These are phyloP conservation scores for Marmota flaviventris DNA, from an alignment of 2,113 vertebrate species.

Conservation along the genomic window DNA sequence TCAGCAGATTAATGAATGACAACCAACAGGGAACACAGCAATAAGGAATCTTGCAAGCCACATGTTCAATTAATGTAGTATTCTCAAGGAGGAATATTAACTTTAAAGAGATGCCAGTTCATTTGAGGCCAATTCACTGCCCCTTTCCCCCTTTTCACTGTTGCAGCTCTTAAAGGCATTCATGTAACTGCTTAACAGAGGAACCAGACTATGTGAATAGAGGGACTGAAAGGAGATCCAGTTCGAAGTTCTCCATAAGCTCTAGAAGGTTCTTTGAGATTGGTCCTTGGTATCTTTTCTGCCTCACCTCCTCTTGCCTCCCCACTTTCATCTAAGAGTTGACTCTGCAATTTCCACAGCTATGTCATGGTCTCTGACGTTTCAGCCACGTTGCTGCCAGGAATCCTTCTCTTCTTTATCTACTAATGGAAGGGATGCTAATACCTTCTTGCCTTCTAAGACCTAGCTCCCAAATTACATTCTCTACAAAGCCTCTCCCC, in stretches of 20 bases:
- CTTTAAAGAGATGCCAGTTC: constrained; percentile 68
- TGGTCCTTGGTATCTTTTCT: neutral
- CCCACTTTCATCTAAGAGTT: neutral
- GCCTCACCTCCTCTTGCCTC: neutral
- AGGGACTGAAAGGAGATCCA: neutral
- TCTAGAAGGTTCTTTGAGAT: neutral
- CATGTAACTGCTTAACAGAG: constrained; percentile 55
- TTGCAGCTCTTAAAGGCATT: constrained; percentile 56
- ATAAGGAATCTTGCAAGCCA: constrained; percentile 82
- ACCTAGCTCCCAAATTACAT: neutral
- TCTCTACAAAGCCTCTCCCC: constrained; percentile 1
- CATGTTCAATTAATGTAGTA: constrained; percentile 70
- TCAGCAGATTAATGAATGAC: constrained; percentile 85
- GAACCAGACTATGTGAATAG: neutral
- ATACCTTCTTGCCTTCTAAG: constrained; percentile 32
- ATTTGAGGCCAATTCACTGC: constrained; percentile 66
- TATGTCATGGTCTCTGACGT: neutral
- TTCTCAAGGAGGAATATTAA: constrained; percentile 59
- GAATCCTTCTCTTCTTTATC: constrained; percentile 3
- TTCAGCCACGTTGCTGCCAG: neutral
- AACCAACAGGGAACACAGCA: constrained; percentile 82
- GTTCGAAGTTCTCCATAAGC: neutral
- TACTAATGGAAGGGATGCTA: constrained; percentile 7
- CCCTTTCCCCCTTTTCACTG: constrained; percentile 36
- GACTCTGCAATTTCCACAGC: neutral